Evolutionary conservation across 2,797 vertebrate species (phyloP), one percentile per base, ranked within the genome.

Genomic region (Thaleichthys pacificus): DNA sequence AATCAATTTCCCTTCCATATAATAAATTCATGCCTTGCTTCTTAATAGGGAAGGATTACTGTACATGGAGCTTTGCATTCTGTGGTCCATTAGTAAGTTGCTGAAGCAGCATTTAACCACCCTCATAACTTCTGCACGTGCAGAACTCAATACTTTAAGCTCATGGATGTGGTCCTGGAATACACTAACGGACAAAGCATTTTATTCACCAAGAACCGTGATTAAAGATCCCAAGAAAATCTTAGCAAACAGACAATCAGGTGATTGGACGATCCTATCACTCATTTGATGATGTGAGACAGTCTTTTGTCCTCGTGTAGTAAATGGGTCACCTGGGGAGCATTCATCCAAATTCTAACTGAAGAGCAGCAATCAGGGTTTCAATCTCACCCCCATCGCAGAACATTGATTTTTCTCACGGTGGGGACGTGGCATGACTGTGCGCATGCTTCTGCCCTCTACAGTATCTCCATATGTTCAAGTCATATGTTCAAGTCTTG

Each of bases 21-120:
- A 7, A 63, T 19, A 64, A 35, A 38, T n/a, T 3, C 32, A 19
- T 19, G 19, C 30, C 24, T 30, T 8, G 30, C 62, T 64, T 38
- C 62, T 64, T 38, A 35, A 38, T 38, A 47, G 42, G 15, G 63
- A 42, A n/a, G 12, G 21, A 66, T 66, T 66, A 66, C 35, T 42
- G 38, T 42, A 42, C n/a, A 47, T 4, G 61, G 30, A 63, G 28
- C 19, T 35, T 35, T 63, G 28, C 28, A 17, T 35, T 35, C 61
- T 30, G 51, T 5, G 9, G 63, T n/a, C n/a, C 63, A 21, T 66
- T 66, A 66, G 30, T 6, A 66, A 12, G 7, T 12, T 66, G 64
- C 64, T 66, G 64, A 66, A 21, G 22, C 35, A 42, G 32, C 19
- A 22, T 47, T 66, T 66, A n/a, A 21, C 64, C n/a, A 66, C 35